Percentiles rank a stretch among this genome's conserved stretches.
phyloP scores from a whole-genome alignment of 2,113 vertebrate genomes.

The Leuciscus idus region DNA sequence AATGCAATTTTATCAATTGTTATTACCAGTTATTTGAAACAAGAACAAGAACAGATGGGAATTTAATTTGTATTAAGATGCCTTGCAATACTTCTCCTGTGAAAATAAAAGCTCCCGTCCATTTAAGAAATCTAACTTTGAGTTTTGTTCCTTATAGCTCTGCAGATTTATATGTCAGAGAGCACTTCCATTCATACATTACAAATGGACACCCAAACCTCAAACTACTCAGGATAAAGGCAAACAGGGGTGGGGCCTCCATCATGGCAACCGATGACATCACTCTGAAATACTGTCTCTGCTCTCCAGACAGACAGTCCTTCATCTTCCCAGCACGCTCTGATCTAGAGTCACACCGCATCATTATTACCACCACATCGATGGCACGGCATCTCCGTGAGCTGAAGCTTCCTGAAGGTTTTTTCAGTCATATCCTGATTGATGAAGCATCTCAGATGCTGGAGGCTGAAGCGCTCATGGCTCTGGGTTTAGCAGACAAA shows the following conservation, averaged over 20 bases:
- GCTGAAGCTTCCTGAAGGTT: constrained; percentile 75
- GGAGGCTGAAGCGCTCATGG: constrained; percentile 77
- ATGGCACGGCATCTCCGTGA: constrained; percentile 73
- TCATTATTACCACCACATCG: constrained; percentile 84
- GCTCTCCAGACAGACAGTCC: constrained; percentile 66
- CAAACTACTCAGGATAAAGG: constrained; percentile 81
- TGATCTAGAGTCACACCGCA: constrained; percentile 68
- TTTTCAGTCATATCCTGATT: constrained; percentile 90
- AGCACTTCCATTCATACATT: constrained; percentile 81
- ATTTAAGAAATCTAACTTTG: not conserved
- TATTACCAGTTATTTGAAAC: not conserved
- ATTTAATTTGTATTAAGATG: not conserved
- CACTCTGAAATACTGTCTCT: constrained; percentile 82
- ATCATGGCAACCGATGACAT: constrained; percentile 67
- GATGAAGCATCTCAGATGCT: constrained; percentile 95
- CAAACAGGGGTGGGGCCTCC: constrained; percentile 51
- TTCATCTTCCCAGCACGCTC: constrained; percentile 72
- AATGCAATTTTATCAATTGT: not conserved
- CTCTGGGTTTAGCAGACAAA: constrained; percentile 74
- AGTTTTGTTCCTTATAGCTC: constrained; percentile 74
- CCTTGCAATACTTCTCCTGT: not conserved
- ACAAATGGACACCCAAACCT: constrained; percentile 50
- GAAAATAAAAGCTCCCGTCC: not conserved
- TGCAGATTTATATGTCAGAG: constrained; percentile 89
- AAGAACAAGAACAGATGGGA: not conserved